Percentiles rank a stretch among this genome's conserved stretches.
phyloP scores from a whole-genome alignment of 2,888 invertebrate species.

The Brachynemurus nebulosus region DNA sequence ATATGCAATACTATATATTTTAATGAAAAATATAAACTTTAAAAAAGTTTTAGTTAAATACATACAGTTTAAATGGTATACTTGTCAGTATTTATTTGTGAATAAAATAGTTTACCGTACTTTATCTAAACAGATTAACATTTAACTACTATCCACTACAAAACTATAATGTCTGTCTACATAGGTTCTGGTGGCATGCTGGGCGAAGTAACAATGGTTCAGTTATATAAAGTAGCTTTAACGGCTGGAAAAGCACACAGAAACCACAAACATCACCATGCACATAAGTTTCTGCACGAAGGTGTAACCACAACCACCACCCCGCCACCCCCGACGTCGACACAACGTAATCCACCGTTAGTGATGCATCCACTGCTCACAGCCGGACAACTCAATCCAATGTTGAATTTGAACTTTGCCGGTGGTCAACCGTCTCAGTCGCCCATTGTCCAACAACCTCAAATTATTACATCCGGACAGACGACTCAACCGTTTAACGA shows the following conservation, averaged over 20 bases:
- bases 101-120: too few species aligned
- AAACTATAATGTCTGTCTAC: conserved; percentile 17
- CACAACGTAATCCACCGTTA: conserved; percentile 34
- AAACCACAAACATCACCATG: conserved; percentile 79
- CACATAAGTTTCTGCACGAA: conserved; percentile 63
- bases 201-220: conserved; percentile 67
- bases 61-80: too few species aligned
- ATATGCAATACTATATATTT: too few species aligned
- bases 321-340: conserved; percentile 39
- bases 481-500: conserved; percentile 39
- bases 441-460: conserved; percentile 25
- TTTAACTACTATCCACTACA: too few species aligned
- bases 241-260: conserved; percentile 78
- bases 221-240: conserved; percentile 64
- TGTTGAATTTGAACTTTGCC: conserved; percentile 38
- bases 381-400: conserved; percentile 48
- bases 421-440: conserved; percentile 24
- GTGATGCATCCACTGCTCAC: conserved; percentile 30
- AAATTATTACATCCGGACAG: conserved; percentile 26
- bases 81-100: too few species aligned
- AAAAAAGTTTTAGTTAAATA: too few species aligned
- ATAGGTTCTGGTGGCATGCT: conserved; percentile 50
- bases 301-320: conserved; percentile 46
- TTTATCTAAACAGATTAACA: neutral
- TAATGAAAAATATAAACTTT: too few species aligned